phyloP scores from a whole-genome alignment of 2,888 invertebrate genomes.

The Eilema griseolum region DNA sequence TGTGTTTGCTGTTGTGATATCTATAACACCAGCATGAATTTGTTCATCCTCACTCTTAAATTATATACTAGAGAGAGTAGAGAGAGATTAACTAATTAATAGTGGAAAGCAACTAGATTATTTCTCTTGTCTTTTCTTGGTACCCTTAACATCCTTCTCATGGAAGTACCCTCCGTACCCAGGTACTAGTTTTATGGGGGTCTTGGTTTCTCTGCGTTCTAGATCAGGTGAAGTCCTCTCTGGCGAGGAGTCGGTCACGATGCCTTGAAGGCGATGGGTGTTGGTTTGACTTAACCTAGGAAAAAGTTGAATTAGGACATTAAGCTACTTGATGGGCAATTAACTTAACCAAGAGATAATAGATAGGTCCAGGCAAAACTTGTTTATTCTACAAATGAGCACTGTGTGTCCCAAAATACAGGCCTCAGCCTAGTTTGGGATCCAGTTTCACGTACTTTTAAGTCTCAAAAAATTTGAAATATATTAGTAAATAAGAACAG shows the following conservation, averaged over 20 bases:
- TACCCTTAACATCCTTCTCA: conserved; percentile 66
- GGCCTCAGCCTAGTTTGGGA: no score
- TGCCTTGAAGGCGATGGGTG: conserved; percentile 78
- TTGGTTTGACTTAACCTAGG: conserved; percentile 77
- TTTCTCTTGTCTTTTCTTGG: conserved; percentile 15
- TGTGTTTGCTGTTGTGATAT: neutral
- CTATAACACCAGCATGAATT: neutral
- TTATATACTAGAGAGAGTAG: neutral
- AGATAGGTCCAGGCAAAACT: no score
- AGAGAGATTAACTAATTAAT: no score
- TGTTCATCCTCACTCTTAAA: no score
- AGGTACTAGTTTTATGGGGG: conserved; percentile 64
- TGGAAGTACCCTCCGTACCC: conserved; percentile 75
- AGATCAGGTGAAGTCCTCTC: conserved; percentile 54
- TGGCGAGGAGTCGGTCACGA: conserved; percentile 68
- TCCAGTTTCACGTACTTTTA: no score
- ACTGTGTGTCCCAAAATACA: no score
- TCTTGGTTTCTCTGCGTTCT: conserved; percentile 44
- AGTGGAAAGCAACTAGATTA: neutral
- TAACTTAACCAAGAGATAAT: no score
- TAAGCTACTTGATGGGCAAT: no score
- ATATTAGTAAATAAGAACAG: no score
- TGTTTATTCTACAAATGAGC: no score
- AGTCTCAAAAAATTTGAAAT: no score
- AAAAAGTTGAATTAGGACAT: neutral